Evolutionary conservation across 2,888 invertebrate genomes (phyloP).

Genomic region (Cosmopolites sordidus): DNA sequence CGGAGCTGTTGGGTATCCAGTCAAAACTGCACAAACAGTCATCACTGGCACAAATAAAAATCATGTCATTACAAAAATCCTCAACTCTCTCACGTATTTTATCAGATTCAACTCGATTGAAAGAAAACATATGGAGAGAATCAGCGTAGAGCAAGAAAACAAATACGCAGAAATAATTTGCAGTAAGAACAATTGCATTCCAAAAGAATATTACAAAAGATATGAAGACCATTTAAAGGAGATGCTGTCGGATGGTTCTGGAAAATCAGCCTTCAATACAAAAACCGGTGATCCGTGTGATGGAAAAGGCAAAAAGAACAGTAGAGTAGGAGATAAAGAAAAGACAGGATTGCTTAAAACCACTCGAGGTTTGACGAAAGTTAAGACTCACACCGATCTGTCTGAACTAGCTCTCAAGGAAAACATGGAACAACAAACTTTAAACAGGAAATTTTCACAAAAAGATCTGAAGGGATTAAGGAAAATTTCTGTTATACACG

Average conservation of each 20-base stretch:
- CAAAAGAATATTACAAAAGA: slow-evolving; percentile 42
- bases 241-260: slow-evolving; percentile 26
- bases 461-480: background rate
- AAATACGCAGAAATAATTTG: slow-evolving; percentile 42
- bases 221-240: slow-evolving; percentile 42
- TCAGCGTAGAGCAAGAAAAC: slow-evolving; percentile 38
- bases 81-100: slow-evolving; percentile 81
- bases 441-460: too few relatives aligned
- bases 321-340: background rate
- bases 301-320: background rate
- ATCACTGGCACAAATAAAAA: slow-evolving; percentile 69
- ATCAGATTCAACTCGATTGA: slow-evolving; percentile 72
- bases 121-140: slow-evolving; percentile 37
- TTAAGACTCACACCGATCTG: slow-evolving; percentile 4
- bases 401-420: background rate
- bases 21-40: slow-evolving; percentile 74
- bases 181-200: slow-evolving; percentile 38
- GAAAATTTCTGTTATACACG: background rate
- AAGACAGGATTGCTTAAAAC: slow-evolving; percentile 46
- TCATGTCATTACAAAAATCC: slow-evolving; percentile 63
- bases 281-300: background rate
- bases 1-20: slow-evolving; percentile 78
- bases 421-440: background rate
- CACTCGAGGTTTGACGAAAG: slow-evolving; percentile 54
- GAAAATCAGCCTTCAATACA: background rate